These are phyloP conservation scores for Anaspis maculata DNA, from an alignment of 2,888 invertebrate genomes.

Conservation along the genomic window DNA sequence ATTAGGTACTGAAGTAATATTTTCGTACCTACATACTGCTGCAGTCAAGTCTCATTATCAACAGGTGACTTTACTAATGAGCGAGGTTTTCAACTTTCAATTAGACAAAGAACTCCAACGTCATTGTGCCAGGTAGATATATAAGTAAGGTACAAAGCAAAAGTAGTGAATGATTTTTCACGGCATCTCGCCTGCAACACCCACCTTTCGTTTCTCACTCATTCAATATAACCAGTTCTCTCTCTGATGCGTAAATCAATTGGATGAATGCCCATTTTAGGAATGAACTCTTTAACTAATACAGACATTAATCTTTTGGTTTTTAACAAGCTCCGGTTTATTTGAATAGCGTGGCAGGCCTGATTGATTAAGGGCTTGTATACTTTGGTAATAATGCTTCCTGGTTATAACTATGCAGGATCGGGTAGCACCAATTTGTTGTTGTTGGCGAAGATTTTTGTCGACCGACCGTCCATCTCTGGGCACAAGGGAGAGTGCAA, in stretches of 20 bases:
- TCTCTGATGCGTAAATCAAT: slow-evolving; percentile 7
- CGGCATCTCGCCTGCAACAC: slow-evolving; percentile 3
- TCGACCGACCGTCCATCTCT: background rate
- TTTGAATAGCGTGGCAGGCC: slow-evolving; percentile 1
- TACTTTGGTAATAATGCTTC: too few species aligned
- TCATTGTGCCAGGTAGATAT: too few species aligned
- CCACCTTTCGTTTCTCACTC: slow-evolving; percentile 8
- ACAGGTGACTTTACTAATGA: slow-evolving; percentile 4
- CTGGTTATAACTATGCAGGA: too few species aligned
- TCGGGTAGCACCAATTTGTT: too few species aligned
- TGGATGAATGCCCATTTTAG: slow-evolving; percentile 7
- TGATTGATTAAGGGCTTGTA: slow-evolving; percentile 3
- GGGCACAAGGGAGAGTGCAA: slow-evolving; percentile 8
- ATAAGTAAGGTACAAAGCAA: background rate
- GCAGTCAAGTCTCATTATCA: slow-evolving; percentile 2
- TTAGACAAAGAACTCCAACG: too few species aligned
- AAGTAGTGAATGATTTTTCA: background rate
- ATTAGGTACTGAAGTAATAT: too few species aligned
- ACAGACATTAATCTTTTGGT: slow-evolving; percentile 8
- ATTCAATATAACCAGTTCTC: slow-evolving; percentile 6
- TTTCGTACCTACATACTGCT: slow-evolving; percentile 4
- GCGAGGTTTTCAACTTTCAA: too few species aligned
- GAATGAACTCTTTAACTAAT: slow-evolving; percentile 9
- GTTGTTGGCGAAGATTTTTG: background rate
- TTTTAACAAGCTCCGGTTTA: slow-evolving; percentile 5